Evolutionary conservation across 2,797 vertebrate species (phyloP), one percentile per base, ranked within the genome.

Genomic region (Myiotriccus ornatus): DNA sequence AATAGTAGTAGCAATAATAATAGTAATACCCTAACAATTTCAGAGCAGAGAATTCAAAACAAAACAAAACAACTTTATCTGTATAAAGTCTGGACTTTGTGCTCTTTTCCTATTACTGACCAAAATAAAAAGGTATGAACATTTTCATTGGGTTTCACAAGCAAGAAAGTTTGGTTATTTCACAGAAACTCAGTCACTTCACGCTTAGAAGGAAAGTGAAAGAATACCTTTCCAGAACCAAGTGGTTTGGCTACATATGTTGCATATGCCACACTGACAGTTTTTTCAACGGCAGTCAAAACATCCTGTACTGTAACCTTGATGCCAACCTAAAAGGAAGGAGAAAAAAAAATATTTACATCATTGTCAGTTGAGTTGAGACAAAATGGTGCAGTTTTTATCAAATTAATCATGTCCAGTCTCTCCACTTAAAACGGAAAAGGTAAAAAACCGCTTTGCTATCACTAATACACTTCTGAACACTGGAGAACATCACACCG

Each of bases 241-340:
- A 69, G 70, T 73, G 98, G 97, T 89, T 97, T 98, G 78, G 94
- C 96, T 67, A 98, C 97, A 6, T 98, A 98, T 1, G 98, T 98
- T 55, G 98, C 98, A 89, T 98, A 98, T 57, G 98, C 98, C 94
- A 97, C 95, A 55, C 98, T 97, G 35, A 98, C 96, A 49, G 93
- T 95, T 93, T 98, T 98, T 78, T 97, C 97, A 34, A 46, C 12
- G 16, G 96, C 88, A 23, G 95, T 97, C 73, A 97, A 73, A 65
- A 96, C 75, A 14, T 98, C 98, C 87, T 98, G 97, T 43, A 98
- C 97, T 17, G 67, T 92, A 78, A 98, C 98, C 67, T 96, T 97
- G 96, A 98, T 98, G 70, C 98, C 97, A 89, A 98, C 98, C 98
- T 98, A 9, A 4, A 53, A 39, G 53, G 43, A 92, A 79, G 12